Evolutionary conservation across 2,888 invertebrate species (phyloP).

Genomic region (Diadromus collaris): DNA sequence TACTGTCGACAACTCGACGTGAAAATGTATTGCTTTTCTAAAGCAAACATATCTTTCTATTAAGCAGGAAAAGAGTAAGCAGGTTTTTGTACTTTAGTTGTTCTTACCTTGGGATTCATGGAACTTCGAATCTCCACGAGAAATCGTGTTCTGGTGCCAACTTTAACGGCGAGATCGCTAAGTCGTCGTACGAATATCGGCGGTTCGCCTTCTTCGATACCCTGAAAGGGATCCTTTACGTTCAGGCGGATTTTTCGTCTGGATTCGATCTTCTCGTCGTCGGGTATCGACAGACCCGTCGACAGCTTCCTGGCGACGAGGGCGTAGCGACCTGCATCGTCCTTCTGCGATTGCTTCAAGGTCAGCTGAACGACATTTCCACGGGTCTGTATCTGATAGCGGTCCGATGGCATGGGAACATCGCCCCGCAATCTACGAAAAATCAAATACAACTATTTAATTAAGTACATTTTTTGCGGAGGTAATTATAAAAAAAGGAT

Average conservation of each 20-base stretch:
- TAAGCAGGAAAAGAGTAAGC: not conserved
- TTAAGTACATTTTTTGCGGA: not conserved
- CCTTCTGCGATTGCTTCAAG: slow-evolving; percentile 76
- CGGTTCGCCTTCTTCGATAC: slow-evolving; percentile 84
- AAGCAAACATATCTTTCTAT: not conserved
- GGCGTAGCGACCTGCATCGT: slow-evolving; percentile 82
- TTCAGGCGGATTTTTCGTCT: slow-evolving; percentile 71
- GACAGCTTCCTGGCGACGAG: slow-evolving; percentile 88
- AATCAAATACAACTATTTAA: slow-evolving; percentile 31
- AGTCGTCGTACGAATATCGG: slow-evolving; percentile 92
- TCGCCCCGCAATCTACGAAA: slow-evolving; percentile 72
- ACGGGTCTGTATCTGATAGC: slow-evolving; percentile 84
- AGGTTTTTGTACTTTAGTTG: not conserved
- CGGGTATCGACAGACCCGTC: slow-evolving; percentile 78
- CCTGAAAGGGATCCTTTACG: slow-evolving; percentile 72
- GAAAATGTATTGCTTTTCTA: not conserved
- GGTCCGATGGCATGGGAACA: slow-evolving; percentile 84
- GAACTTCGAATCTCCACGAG: slow-evolving; percentile 92
- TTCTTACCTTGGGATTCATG: slow-evolving; percentile 87
- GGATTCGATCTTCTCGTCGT: slow-evolving; percentile 62
- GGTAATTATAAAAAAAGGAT: not conserved
- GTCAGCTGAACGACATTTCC: slow-evolving; percentile 85
- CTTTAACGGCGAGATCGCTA: slow-evolving; percentile 93
- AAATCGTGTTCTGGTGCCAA: slow-evolving; percentile 92
- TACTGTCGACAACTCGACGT: not conserved